Evolutionary conservation across 2,113 vertebrate genomes (phyloP).

Genomic region (Nipponia nippon): DNA sequence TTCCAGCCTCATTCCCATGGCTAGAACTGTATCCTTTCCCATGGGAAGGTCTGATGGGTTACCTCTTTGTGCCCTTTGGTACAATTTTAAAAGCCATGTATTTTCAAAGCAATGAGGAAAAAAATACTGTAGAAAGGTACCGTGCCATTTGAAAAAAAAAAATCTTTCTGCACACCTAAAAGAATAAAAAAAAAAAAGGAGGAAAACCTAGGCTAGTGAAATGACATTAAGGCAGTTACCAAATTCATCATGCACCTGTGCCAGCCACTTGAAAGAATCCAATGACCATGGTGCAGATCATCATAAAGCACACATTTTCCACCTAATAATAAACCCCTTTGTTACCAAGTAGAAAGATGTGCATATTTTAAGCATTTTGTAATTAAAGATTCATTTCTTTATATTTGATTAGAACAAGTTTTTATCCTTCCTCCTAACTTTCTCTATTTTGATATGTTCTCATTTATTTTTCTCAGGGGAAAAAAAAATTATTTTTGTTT

Average conservation of each 20-base stretch:
- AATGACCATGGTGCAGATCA: not conserved
- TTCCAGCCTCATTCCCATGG: not conserved
- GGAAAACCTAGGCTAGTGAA: not conserved
- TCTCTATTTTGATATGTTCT: not conserved
- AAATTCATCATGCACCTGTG: not conserved
- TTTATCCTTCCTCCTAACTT: not conserved
- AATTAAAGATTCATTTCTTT: not conserved
- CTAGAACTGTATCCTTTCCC: not conserved
- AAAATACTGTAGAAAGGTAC: not conserved
- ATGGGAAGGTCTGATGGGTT: not conserved
- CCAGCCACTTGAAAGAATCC: not conserved
- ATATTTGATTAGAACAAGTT: not conserved
- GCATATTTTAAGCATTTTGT: not conserved
- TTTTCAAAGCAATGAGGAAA: not conserved
- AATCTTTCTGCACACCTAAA: not conserved
- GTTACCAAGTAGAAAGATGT: not conserved
- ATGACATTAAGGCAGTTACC: not conserved
- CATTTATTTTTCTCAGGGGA: not conserved
- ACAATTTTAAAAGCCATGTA: not conserved
- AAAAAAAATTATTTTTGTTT: not conserved
- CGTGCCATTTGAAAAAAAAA: not conserved
- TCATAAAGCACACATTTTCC: not conserved
- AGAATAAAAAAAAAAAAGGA: fast-evolving
- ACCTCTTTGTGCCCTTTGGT: not conserved
- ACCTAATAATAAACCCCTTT: not conserved